Conservation (phyloP, 2,888 invertebrate species). For the Odontocolon sp. region DNA sequence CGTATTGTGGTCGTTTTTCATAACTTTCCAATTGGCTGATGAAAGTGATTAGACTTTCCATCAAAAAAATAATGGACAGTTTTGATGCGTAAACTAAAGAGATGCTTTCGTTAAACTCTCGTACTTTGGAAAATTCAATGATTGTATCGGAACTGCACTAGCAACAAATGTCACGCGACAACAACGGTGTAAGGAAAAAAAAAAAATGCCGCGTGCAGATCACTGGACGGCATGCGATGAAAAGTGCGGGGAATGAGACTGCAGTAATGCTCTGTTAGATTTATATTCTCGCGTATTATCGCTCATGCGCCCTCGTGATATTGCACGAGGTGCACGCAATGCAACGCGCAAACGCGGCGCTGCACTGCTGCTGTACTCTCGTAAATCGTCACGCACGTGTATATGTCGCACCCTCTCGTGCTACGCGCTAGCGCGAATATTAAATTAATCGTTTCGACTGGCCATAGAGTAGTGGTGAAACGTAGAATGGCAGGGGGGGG, state of each 20-base stretch:
- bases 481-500: background rate
- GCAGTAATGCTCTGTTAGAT: slow-evolving; percentile 54
- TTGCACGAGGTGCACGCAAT: slow-evolving; percentile 38
- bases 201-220: background rate
- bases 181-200: background rate
- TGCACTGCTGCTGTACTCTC: slow-evolving; percentile 38
- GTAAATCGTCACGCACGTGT: slow-evolving; percentile 63
- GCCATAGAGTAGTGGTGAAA: slow-evolving; percentile 38
- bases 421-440: slow-evolving; percentile 58
- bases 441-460: slow-evolving; percentile 64
- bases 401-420: slow-evolving; percentile 45
- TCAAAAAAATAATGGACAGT: background rate
- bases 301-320: slow-evolving; percentile 44
- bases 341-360: background rate
- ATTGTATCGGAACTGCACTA: too few species aligned
- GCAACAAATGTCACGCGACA: too few species aligned
- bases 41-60: background rate
- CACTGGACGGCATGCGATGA: background rate
- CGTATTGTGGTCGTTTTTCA: slow-evolving; percentile 3
- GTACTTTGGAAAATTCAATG: too few species aligned
- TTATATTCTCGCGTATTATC: slow-evolving; percentile 54
- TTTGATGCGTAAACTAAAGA: too few species aligned
- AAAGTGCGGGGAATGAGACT: background rate
- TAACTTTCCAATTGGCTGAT: slow-evolving; percentile 2
- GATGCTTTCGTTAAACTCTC: too few species aligned